These are phyloP conservation scores for Tangara arthus DNA, from an alignment of 2,797 vertebrate species.

Conservation along the genomic window DNA sequence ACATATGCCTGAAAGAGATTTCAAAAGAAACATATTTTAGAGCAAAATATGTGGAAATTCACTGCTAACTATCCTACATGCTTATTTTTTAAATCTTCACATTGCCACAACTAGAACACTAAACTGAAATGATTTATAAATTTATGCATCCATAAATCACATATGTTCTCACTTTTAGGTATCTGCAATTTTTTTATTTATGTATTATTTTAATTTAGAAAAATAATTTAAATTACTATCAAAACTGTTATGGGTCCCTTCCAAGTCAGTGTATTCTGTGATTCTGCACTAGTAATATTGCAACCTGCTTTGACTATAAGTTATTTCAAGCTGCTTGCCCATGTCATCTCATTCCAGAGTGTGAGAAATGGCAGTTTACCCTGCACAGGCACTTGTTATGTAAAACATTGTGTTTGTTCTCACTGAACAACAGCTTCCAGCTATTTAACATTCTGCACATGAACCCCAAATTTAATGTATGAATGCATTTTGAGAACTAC, in stretches of 20 bases:
- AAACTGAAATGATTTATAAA: neutral
- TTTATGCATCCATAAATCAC: neutral
- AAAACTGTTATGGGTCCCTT: neutral
- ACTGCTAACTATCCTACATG: neutral
- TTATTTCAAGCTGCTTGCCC: slow-evolving; percentile 7
- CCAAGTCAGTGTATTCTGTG: neutral
- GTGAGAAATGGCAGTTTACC: slow-evolving; percentile 46
- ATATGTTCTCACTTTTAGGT: neutral
- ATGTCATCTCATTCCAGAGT: slow-evolving; percentile 16
- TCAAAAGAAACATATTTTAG: slow-evolving; percentile 15
- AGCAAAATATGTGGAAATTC: neutral
- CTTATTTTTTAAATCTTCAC: neutral
- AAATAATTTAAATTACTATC: neutral
- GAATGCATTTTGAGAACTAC: slow-evolving; percentile 58
- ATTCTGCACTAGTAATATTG: neutral
- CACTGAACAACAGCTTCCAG: slow-evolving; percentile 47
- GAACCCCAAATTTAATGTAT: slow-evolving; percentile 50
- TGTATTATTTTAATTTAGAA: neutral
- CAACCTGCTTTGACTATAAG: neutral
- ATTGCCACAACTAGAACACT: neutral
- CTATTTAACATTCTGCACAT: slow-evolving; percentile 58
- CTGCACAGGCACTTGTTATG: slow-evolving; percentile 34
- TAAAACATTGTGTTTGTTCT: slow-evolving; percentile 44
- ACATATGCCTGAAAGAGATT: slow-evolving; percentile 85
- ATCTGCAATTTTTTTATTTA: neutral